phyloP scores from a whole-genome alignment of 2,888 invertebrate genomes.

The Temnothorax rugatulus region DNA sequence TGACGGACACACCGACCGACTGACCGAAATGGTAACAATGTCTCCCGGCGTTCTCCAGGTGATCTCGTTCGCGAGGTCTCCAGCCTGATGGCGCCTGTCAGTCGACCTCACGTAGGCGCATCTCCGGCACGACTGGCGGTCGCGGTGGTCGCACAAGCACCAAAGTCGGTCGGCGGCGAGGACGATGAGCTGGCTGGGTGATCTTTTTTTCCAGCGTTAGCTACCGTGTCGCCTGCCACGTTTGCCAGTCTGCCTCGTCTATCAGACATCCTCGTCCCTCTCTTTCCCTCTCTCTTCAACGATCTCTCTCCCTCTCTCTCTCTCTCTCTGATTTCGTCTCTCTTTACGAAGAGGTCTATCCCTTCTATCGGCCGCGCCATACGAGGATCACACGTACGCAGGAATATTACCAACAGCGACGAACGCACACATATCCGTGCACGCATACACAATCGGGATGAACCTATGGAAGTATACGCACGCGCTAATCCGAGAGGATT shows the following conservation, averaged over 20 bases:
- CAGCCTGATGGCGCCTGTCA: slow-evolving; percentile 69
- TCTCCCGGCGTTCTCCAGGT: slow-evolving; percentile 57
- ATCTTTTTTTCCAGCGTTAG: slow-evolving; percentile 73
- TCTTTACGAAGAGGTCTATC: slow-evolving; percentile 15
- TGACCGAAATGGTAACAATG: slow-evolving; percentile 48
- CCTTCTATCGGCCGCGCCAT: slow-evolving; percentile 6
- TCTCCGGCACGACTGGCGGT: slow-evolving; percentile 83
- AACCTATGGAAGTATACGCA: slow-evolving; percentile 43
- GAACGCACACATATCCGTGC: neutral
- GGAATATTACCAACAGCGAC: neutral
- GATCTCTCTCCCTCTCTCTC: neutral
- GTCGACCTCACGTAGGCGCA: slow-evolving; percentile 81
- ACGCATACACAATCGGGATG: slow-evolving; percentile 2
- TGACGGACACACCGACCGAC: slow-evolving; percentile 48
- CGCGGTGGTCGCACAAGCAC: slow-evolving; percentile 72
- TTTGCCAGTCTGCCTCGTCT: slow-evolving; percentile 58
- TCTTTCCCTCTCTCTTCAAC: slow-evolving; percentile 6
- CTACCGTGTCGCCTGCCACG: slow-evolving; percentile 59
- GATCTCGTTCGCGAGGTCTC: slow-evolving; percentile 50
- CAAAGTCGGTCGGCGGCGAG: slow-evolving; percentile 63
- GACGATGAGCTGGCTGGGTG: slow-evolving; percentile 61
- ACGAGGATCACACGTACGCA: neutral
- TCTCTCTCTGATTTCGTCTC: neutral
- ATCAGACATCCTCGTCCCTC: slow-evolving; percentile 62
- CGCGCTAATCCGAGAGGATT: slow-evolving; percentile 51